phyloP scores from a whole-genome alignment of 2,113 vertebrate species.

The Xerus inauris region DNA sequence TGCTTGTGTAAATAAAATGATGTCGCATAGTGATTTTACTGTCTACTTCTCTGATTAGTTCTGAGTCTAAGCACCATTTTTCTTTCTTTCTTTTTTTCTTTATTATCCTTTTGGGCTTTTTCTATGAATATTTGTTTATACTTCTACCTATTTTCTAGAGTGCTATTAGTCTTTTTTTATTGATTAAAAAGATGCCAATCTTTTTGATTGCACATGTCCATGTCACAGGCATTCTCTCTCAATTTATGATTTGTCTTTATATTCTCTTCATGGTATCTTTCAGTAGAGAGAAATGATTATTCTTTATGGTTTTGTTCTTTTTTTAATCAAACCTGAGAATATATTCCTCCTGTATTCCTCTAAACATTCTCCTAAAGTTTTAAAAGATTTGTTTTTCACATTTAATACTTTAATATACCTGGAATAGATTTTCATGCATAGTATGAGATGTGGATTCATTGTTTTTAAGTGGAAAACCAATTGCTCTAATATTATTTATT shows the following conservation, averaged over 20 bases:
- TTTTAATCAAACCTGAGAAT: not conserved
- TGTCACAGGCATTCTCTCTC: not conserved
- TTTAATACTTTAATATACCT: not conserved
- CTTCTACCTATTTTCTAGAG: not conserved
- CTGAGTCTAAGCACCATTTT: not conserved
- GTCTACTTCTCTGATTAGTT: not conserved
- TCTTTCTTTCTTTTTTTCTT: not conserved
- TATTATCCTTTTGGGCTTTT: not conserved
- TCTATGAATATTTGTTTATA: not conserved
- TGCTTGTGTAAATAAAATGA: not conserved
- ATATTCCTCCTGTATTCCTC: not conserved
- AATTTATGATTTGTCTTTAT: not conserved
- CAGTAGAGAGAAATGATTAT: not conserved
- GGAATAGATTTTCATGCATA: not conserved
- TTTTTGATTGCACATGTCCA: not conserved
- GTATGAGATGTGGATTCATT: not conserved
- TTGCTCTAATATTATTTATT: not conserved
- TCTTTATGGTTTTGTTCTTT: not conserved
- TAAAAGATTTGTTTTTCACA: not conserved
- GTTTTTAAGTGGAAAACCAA: conserved; percentile 22
- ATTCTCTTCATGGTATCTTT: not conserved
- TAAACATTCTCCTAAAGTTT: not conserved
- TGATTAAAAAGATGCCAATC: not conserved
- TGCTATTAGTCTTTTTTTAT: not conserved
- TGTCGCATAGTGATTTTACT: not conserved